phyloP scores from a whole-genome alignment of 1,140 invertebrate species.

The Drosophila truncata region DNA sequence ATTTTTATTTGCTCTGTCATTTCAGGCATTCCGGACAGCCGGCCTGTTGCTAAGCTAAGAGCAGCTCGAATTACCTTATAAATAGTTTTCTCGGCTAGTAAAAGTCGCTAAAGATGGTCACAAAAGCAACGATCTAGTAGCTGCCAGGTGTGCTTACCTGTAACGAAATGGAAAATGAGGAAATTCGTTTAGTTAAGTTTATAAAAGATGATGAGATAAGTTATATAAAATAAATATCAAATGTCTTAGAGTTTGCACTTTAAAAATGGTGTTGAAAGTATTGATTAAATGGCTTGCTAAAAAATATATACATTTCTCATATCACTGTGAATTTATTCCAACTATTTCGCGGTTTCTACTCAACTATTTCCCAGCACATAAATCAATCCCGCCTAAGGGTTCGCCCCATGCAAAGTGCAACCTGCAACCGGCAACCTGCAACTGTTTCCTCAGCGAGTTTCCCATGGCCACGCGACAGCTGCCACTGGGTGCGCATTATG shows the following conservation, averaged over 20 bases:
- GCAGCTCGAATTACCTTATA: constrained; percentile 73
- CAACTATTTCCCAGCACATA: constrained; percentile 18
- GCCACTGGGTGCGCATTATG: constrained; percentile 57
- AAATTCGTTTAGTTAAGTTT: constrained; percentile 18
- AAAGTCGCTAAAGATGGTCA: constrained; percentile 56
- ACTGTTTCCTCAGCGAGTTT: constrained; percentile 56
- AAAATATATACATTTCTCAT: background rate
- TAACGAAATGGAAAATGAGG: constrained; percentile 23
- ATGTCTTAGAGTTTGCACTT: background rate
- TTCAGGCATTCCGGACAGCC: constrained; percentile 62
- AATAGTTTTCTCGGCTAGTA: constrained; percentile 65
- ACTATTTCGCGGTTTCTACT: background rate
- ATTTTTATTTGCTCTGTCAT: constrained; percentile 78
- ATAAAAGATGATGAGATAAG: background rate
- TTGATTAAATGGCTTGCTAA: background rate
- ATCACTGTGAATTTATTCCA: constrained; percentile 1
- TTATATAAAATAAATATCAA: constrained; percentile 1
- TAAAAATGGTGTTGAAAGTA: background rate
- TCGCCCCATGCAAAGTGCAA: constrained; percentile 50
- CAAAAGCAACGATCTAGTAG: constrained; percentile 5
- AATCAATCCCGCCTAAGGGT: constrained; percentile 25
- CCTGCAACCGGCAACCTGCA: constrained; percentile 41
- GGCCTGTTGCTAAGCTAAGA: constrained; percentile 60
- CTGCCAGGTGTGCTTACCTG: constrained; percentile 47
- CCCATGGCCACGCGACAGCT: constrained; percentile 74